These are phyloP conservation scores for Meles meles DNA, from an alignment of 2,113 vertebrate genomes.

Conservation along the genomic window DNA sequence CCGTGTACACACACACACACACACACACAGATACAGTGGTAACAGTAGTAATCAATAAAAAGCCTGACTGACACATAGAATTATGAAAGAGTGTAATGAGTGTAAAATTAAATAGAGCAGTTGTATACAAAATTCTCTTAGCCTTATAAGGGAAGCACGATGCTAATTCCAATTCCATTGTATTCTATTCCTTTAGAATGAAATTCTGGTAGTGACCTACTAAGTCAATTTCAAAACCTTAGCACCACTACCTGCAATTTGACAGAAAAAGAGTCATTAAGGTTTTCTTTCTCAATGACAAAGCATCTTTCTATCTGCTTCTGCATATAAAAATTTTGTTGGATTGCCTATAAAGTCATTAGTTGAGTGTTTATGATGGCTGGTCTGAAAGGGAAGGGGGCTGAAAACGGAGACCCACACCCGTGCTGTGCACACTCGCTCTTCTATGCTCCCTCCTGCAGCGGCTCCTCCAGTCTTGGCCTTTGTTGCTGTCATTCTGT, in stretches of 20 bases:
- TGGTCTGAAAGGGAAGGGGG: not conserved
- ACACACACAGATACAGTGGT: not conserved
- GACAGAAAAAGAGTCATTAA: not conserved
- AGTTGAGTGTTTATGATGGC: not conserved
- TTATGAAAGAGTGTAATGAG: not conserved
- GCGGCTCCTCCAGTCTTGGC: too few species aligned
- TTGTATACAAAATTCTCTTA: not conserved
- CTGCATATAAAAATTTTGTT: not conserved
- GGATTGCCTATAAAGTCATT: not conserved
- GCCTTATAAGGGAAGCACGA: not conserved
- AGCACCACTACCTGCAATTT: not conserved
- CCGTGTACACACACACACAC: not conserved
- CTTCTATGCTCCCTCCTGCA: too few species aligned
- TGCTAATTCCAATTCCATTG: not conserved
- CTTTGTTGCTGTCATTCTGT: not conserved
- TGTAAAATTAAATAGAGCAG: not conserved
- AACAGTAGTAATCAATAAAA: not conserved
- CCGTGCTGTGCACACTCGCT: accelerated
- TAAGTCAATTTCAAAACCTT: not conserved
- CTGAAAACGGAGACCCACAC: not conserved
- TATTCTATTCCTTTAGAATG: not conserved
- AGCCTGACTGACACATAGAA: not conserved
- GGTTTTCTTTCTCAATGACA: not conserved
- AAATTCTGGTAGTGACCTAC: not conserved
- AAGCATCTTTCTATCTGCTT: not conserved